Base-by-base conservation (phyloP, 2,113 vertebrate species). In the Clarias gariepinus region DNA sequence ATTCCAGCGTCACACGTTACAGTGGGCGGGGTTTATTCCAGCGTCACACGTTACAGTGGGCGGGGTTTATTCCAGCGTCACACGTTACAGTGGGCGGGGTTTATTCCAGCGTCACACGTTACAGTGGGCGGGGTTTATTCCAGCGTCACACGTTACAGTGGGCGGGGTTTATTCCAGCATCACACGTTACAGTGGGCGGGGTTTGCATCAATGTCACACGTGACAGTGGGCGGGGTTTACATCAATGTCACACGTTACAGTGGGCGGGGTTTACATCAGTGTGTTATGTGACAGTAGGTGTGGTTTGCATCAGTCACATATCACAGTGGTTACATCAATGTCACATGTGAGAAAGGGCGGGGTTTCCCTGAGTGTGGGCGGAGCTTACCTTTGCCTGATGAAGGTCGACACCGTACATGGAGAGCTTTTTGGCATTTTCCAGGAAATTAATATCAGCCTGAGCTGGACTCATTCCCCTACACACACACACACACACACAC, bases 331-430 rank as follows among this genome's bases (percentile, higher is more conserved):
- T 73, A 11, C 8, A 6, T 41, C 0, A 12, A 33, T 73, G 69
- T 63, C 23, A 25, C 2, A 63, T 8, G 10, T 66, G 11, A 28
- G 2, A 28, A 11, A 21, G 19, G 60, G 21, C 6, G 16, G 16
- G 4, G 6, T 41, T 19, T 21, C 1, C 18, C 28, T 71, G 68
- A 8, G 15, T 36, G 47, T 47, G 28, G 64, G 28, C 16, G 19
- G 63, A 33, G 23, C 9, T 57, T 96, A 99, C 98, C 97, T 99
- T 99, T 80, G 98, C 98, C 76, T 96, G 98, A 93, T 99, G 98
- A 63, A 99, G 95, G 91, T 99, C 98, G 87, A 99, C 97, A 0
- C 98, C 98, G 0, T 99, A 99, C 98, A 99, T 99, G 78, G 98
- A 99, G 63, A 99, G 96, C 81, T 98, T 98, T 95, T 99, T 99